Base-by-base conservation (phyloP, 2,797 vertebrate species). In the Atherinosoma microstoma region DNA sequence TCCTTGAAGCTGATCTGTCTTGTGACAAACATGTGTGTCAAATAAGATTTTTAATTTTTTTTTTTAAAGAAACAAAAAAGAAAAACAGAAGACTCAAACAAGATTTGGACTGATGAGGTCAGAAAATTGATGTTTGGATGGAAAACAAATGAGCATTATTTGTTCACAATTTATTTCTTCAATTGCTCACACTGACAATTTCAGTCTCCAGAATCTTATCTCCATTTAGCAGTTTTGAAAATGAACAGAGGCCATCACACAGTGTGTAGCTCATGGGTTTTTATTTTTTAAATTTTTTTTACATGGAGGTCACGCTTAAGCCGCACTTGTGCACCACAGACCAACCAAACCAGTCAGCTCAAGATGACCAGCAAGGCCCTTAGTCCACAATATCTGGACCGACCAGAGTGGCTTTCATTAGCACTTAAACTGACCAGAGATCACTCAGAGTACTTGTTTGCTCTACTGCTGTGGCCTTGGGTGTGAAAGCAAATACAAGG, bases 11-110 rank as follows among this genome's bases (percentile, higher is more conserved):
- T 63, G 60, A 18, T 67, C 49, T 58, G 47, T 20, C 64, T 66
- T 54, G 63, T 71, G 58, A 81, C 27, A 76, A 76, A 78, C 20
- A 29, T 12, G 32, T 58, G n/a, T 58, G 53, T 20, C 12, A 70
- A 61, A 49, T 78, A 42, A 51, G 5, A 47, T 30, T 30, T 20
- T 49, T n/a, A n/a, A n/a, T n/a, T n/a, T n/a, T 32, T 32, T 20
- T 49, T 29, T 32, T 22, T 45, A n/a, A 24, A 59, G n/a, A 29
- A 45, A 38, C 29, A 58, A 42, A 3, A 42, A 3, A 35, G 27
- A 3, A 58, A 6, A 60, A 36, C 5, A 7, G 35, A 27, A 32
- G 20, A 56, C 38, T 69, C n/a, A 51, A 67, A 58, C 9, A 63
- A 54, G 30, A 30, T 73, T 76, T 62, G 51, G 9, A 64, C 27